Percentiles rank a stretch among this genome's conserved stretches.
Conservation (phyloP, 2,113 vertebrate genomes). For the Puntigrus tetrazona region DNA sequence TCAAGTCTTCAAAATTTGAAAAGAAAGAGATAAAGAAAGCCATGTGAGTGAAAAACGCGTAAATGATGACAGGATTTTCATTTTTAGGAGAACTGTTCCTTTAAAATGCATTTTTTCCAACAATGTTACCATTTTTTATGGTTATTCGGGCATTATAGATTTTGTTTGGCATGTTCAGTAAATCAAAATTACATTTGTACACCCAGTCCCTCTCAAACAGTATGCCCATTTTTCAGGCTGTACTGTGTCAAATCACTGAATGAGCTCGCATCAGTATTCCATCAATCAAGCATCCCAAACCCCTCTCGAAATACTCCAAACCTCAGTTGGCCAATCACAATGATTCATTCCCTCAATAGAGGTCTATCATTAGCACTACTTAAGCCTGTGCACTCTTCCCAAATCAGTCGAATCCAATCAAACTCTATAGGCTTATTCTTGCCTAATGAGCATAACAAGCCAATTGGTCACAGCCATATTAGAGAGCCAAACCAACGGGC, state of each 20-base stretch:
- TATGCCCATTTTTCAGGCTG: not conserved
- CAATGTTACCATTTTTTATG: not conserved
- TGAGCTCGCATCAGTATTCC: slow-evolving; percentile 31
- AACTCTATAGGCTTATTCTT: slow-evolving; percentile 22
- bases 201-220: not conserved
- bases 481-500: not conserved
- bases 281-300: slow-evolving; percentile 19
- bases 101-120: not conserved
- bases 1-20: not conserved
- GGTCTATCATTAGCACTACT: slow-evolving; percentile 23
- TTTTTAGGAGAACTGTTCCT: not conserved
- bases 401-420: slow-evolving; percentile 6
- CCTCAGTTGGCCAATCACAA: slow-evolving; percentile 29
- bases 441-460: slow-evolving; percentile 26
- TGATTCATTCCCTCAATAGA: not conserved
- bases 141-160: not conserved
- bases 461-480: slow-evolving; percentile 38
- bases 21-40: not conserved
- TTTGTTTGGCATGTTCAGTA: not conserved
- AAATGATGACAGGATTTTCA: not conserved
- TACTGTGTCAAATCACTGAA: slow-evolving; percentile 12
- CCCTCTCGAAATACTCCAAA: slow-evolving; percentile 18
- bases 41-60: not conserved
- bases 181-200: slow-evolving; percentile 12
- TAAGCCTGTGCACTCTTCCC: slow-evolving; percentile 25